Percentiles rank a stretch among this genome's conserved stretches.
phyloP scores from a whole-genome alignment of 2,797 vertebrate genomes.

The Leucoraja ocellata region DNA sequence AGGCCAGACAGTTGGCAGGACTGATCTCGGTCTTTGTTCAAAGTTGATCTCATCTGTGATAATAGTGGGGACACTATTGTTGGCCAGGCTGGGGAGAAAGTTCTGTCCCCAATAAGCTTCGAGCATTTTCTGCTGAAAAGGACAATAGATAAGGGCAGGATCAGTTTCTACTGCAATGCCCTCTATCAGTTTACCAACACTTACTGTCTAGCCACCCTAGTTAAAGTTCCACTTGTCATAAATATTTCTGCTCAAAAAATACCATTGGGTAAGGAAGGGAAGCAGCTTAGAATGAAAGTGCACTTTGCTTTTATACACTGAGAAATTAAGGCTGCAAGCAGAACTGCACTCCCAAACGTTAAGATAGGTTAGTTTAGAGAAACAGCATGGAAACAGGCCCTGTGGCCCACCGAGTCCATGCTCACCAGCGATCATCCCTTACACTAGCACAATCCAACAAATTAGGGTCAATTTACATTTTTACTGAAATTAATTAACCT shows the following conservation, averaged over 20 bases:
- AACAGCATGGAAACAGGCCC: too few relatives aligned
- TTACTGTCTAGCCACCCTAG: not conserved
- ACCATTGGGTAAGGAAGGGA: not conserved
- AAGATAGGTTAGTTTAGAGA: too few relatives aligned
- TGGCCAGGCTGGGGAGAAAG: not conserved
- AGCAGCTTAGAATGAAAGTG: not conserved
- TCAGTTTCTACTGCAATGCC: not conserved
- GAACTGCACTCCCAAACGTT: not conserved
- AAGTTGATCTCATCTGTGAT: not conserved
- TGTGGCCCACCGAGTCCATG: too few relatives aligned
- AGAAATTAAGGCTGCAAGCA: not conserved
- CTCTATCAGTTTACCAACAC: not conserved
- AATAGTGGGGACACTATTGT: not conserved
- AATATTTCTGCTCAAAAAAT: not conserved
- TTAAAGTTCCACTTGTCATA: not conserved
- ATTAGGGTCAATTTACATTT: too few relatives aligned
- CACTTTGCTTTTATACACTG: not conserved
- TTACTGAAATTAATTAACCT: too few relatives aligned
- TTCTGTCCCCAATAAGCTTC: not conserved
- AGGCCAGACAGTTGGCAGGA: not conserved
- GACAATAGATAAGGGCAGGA: not conserved
- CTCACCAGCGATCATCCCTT: too few relatives aligned
- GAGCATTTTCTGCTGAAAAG: conserved; percentile 13
- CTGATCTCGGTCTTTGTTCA: not conserved
- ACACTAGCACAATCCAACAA: too few relatives aligned